phyloP scores from a whole-genome alignment of 1,140 invertebrate species.

The Ooceraea biroi region DNA sequence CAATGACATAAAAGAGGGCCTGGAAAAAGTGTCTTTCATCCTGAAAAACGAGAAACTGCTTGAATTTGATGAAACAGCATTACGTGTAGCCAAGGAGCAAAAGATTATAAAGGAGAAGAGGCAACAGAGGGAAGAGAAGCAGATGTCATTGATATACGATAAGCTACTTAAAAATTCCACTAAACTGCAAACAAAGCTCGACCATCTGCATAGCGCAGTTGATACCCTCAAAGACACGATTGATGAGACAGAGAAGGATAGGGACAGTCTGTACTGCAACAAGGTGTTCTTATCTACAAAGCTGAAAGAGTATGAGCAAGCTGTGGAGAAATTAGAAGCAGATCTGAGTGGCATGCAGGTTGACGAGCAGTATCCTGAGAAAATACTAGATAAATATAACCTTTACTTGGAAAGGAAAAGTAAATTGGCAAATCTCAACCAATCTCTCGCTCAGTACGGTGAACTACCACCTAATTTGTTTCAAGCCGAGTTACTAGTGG shows the following conservation, averaged over 20 bases:
- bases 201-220: slow-evolving; percentile 69
- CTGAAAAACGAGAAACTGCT: slow-evolving; percentile 75
- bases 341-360: slow-evolving; percentile 74
- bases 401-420: slow-evolving; percentile 71
- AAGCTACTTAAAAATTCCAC: slow-evolving; percentile 73
- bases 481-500: slow-evolving; percentile 79
- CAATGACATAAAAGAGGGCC: slow-evolving; percentile 73
- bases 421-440: slow-evolving; percentile 76
- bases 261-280: slow-evolving; percentile 69
- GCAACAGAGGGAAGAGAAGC: slow-evolving; percentile 73
- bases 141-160: slow-evolving; percentile 75
- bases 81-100: slow-evolving; percentile 72
- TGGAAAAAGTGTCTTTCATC: slow-evolving; percentile 73
- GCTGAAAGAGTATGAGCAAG: slow-evolving; percentile 77
- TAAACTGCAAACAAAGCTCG: slow-evolving; percentile 73
- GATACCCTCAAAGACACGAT: slow-evolving; percentile 66
- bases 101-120: slow-evolving; percentile 74
- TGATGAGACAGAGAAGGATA: slow-evolving; percentile 66
- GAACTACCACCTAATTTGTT: slow-evolving; percentile 82
- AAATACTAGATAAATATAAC: slow-evolving; percentile 77
- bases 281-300: slow-evolving; percentile 73
- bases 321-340: slow-evolving; percentile 71
- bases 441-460: slow-evolving; percentile 74
- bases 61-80: slow-evolving; percentile 72
- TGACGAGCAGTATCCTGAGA: slow-evolving; percentile 70